Percentiles rank a stretch among this genome's conserved stretches.
Evolutionary conservation across 2,888 invertebrate species (phyloP).

Genomic region (Drosophila maculinotata): DNA sequence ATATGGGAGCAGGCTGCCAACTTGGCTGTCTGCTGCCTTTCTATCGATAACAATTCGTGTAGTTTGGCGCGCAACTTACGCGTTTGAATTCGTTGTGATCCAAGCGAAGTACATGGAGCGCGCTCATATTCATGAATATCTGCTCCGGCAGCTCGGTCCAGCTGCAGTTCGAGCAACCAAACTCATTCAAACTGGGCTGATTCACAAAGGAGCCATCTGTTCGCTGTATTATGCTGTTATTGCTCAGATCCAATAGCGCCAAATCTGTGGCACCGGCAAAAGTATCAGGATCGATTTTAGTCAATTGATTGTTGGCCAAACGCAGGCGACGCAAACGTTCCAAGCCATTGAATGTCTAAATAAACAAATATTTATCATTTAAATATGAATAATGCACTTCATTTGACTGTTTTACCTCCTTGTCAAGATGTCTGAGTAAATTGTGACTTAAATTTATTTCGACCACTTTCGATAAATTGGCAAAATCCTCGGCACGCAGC

Average conservation of each 20-base stretch:
- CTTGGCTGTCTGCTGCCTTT: slow-evolving; percentile 12
- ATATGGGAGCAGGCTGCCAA: slow-evolving; percentile 43
- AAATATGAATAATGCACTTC: neutral
- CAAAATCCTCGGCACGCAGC: slow-evolving; percentile 78
- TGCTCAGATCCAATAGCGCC: slow-evolving; percentile 82
- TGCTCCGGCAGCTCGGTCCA: slow-evolving; percentile 82
- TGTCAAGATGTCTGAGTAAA: slow-evolving; percentile 73
- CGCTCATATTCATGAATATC: slow-evolving; percentile 82
- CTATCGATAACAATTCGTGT: slow-evolving; percentile 49
- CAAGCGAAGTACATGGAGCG: slow-evolving; percentile 82
- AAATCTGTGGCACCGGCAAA: slow-evolving; percentile 82
- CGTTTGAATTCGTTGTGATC: slow-evolving; percentile 82
- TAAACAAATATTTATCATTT: neutral
- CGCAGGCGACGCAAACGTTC: slow-evolving; percentile 81
- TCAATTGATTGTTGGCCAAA: slow-evolving; percentile 83
- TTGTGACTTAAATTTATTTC: slow-evolving; percentile 83
- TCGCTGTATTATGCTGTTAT: slow-evolving; percentile 82
- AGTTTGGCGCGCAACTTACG: slow-evolving; percentile 67
- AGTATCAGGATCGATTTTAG: slow-evolving; percentile 80
- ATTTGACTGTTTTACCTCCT: slow-evolving; percentile 68
- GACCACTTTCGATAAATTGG: slow-evolving; percentile 76
- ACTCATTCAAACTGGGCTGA: slow-evolving; percentile 79
- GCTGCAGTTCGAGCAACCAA: slow-evolving; percentile 83
- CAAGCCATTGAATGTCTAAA: slow-evolving; percentile 82
- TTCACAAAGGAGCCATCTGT: slow-evolving; percentile 80